Evolutionary conservation across 2,113 vertebrate species (phyloP), one percentile per base, ranked within the genome.

Genomic region (Centropristis striata): DNA sequence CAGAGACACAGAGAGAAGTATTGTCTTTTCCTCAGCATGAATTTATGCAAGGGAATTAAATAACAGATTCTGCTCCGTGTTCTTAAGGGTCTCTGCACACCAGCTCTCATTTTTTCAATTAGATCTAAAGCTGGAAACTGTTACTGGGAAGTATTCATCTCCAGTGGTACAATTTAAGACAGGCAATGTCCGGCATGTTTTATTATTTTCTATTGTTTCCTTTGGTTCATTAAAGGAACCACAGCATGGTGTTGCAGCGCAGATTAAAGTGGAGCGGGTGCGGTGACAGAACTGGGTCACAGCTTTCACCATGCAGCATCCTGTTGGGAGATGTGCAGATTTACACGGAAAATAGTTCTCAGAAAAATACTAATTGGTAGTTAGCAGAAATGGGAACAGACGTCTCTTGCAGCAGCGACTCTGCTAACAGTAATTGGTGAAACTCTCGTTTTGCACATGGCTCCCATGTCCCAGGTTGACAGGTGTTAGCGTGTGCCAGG

Each of bases 201-300:
- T 39, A 49, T 68, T 57, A 57, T 79, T 65, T 59, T 55, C 28
- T 39, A 61, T 70, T 69, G 28, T 74, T 71, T 71, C 44, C 49
- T 80, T 42, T 42, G 64, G 13, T 57, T 89, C 41, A 66, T 78
- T 69, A 86, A 90, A 75, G 69, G 32, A 83, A 27, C n/a, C 32
- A 5, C 58, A 32, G 1, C 50, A 25, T 14, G 37, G 71, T 51
- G 59, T 59, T 73, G 83, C 58, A 11, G 64, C 4, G 14, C 44
- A 83, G 83, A 87, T 88, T 77, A 86, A 90, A 92, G 76, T 69
- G 71, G 51, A 80, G 53, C 65, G 20, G 69, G 5, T 58, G 57
- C 44, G 28, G 54, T 92, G 93, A 94, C 93, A 94, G 92, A 95
- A 94, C 87, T 94, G 92, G 94, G 94, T 93, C 93, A 90, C 59